Percentiles rank a stretch among this genome's conserved stretches.
These are phyloP conservation scores for Anableps anableps DNA, from an alignment of 2,797 vertebrate species.

Conservation along the genomic window DNA sequence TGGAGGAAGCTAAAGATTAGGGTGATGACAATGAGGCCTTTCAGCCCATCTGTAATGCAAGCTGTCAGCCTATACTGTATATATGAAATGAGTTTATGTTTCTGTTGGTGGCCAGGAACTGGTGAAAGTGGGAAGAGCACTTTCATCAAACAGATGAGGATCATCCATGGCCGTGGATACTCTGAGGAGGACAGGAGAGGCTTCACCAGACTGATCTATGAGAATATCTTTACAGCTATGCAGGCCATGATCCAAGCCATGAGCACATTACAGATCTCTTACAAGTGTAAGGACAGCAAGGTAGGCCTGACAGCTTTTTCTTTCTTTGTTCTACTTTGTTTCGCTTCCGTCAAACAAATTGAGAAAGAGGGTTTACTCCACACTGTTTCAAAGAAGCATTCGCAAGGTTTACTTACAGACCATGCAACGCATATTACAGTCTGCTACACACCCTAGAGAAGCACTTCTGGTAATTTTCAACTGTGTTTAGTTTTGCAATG, in stretches of 20 bases:
- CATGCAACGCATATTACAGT: constrained; percentile 32
- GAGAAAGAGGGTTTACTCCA: constrained; percentile 33
- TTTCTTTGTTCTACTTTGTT: constrained; percentile 4
- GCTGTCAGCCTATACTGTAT: too few species aligned
- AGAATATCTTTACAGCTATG: constrained; percentile 97
- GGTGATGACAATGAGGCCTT: too few species aligned
- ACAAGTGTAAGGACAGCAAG: constrained; percentile 91
- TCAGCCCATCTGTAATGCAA: too few species aligned
- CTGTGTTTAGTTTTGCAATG: constrained; percentile 67
- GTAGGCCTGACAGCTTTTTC: constrained; percentile 67
- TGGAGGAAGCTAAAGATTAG: too few species aligned
- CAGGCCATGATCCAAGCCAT: constrained; percentile 96
- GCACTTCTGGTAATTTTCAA: constrained; percentile 61
- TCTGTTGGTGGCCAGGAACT: constrained; percentile 82
- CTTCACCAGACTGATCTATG: constrained; percentile 92
- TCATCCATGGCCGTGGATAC: constrained; percentile 96
- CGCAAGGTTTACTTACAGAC: constrained; percentile 18
- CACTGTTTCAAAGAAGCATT: constrained; percentile 2
- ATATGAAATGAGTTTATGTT: not conserved
- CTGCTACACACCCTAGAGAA: constrained; percentile 17
- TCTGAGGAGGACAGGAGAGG: constrained; percentile 93
- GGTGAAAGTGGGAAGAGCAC: constrained; percentile 98
- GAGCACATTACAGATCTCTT: constrained; percentile 91
- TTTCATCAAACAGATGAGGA: constrained; percentile 98
- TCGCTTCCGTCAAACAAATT: constrained; percentile 22